Base-by-base conservation (phyloP, 2,113 vertebrate species). In the Sebastes fasciatus region DNA sequence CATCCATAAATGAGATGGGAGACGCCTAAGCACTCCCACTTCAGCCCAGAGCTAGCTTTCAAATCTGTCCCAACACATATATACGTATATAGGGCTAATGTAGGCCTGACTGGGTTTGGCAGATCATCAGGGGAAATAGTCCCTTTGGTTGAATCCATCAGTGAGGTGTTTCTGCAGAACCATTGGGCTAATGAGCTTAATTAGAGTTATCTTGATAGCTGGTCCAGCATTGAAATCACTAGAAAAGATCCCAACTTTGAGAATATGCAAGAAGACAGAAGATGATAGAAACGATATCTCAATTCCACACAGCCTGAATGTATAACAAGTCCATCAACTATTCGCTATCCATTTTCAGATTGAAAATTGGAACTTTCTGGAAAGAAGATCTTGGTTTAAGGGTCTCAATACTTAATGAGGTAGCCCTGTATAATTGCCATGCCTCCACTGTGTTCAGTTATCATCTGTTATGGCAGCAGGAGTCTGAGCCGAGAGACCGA, bases 401-500 rank as follows among this genome's bases (percentile, higher is more conserved):
- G 57, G 6, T 26, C 12, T 49, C 12, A 49, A 54, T 17, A 8
- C 8, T 19, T 19, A 19, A 8, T n/a, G 54, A 19, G 8, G 54
- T 10, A 57, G 55, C 55, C 2, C 17, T 8, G 26, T 26, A 3
- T 17, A 17, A 17, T 19, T 6, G 1, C 52, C 8, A 8, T n/a
- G 55, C 19, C 19, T 57, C n/a, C 51, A 54, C 51, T 7, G 0
- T 52, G 63, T 34, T 77, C 77, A 79, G 83, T 69, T 17, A 52
- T 84, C 58, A 78, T 84, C 49, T 74, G 80, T 51, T 43, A 6
- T 40, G 58, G 70, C 67, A 58, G 43, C 26, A 21, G 74, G 65
- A 49, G 70, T 78, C 60, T 42, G 69, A 64, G 72, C 69, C 64
- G 46, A 57, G 61, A 49, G 74, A 85, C 45, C 77, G 51, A 85